Evolutionary conservation across 1,140 invertebrate genomes (phyloP).

Genomic region (Capitella teleta): DNA sequence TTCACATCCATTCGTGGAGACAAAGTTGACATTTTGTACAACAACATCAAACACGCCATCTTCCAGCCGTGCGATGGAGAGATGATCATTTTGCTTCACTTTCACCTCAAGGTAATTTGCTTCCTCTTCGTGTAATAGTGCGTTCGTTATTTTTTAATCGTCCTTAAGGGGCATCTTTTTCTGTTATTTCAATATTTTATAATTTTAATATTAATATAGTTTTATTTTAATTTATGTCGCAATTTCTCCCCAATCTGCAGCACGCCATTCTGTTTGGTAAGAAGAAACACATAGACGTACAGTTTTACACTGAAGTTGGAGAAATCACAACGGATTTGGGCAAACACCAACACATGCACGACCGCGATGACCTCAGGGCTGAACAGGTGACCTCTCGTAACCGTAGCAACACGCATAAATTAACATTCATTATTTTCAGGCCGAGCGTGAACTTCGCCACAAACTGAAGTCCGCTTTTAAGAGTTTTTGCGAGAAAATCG

Average conservation of each 20-base stretch:
- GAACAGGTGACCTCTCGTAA: constrained; percentile 59
- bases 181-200: too few species aligned
- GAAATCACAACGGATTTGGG: constrained; percentile 99
- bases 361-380: constrained; percentile 93
- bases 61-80: constrained; percentile 99
- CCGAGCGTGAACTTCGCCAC: constrained; percentile 88
- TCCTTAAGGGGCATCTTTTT: too few species aligned
- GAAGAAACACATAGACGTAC: constrained; percentile 97
- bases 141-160: too few species aligned
- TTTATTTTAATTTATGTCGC: background rate
- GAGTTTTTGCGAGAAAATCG: constrained; percentile 96
- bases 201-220: too few species aligned
- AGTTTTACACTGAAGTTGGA: constrained; percentile 99
- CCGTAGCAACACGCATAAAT: background rate
- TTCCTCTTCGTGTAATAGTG: too few species aligned
- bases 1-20: constrained; percentile 97
- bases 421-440: constrained; percentile 39
- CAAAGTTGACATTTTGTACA: constrained; percentile 98
- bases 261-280: constrained; percentile 99
- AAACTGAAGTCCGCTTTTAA: constrained; percentile 96
- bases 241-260: constrained; percentile 32
- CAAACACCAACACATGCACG: constrained; percentile 99
- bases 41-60: constrained; percentile 99
- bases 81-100: constrained; percentile 98
- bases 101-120: constrained; percentile 73